Conservation (phyloP, 2,113 vertebrate genomes). For the Pogonocichla stellata region DNA sequence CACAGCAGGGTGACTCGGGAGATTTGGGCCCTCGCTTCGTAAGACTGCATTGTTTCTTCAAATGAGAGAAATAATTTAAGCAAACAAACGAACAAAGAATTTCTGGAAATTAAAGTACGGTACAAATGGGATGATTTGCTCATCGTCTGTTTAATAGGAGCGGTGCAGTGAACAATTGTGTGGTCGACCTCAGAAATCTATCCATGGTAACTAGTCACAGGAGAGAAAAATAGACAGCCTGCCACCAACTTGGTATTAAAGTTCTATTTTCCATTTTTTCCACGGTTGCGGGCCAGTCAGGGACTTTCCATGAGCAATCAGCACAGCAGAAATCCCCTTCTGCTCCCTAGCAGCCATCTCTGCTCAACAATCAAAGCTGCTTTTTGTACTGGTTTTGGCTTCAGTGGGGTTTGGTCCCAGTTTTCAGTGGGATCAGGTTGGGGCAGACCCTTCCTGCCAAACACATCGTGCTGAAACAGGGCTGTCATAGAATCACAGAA, state of each 20-base stretch:
- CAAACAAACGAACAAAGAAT: constrained; percentile 55
- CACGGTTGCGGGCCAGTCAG: not conserved
- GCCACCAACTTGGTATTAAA: constrained; percentile 44
- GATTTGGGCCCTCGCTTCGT: constrained; percentile 3
- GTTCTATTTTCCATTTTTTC: constrained; percentile 27
- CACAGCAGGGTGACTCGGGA: constrained; percentile 36
- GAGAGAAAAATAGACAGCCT: constrained; percentile 42
- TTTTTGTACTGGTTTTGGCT: not conserved
- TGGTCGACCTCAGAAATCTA: constrained; percentile 53
- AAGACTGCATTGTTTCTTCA: constrained; percentile 52
- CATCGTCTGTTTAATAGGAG: constrained; percentile 32
- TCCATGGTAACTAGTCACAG: constrained; percentile 58
- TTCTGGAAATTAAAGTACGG: constrained; percentile 55
- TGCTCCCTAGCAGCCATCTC: not conserved
- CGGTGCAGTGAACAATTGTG: constrained; percentile 26
- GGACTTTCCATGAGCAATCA: constrained; percentile 46
- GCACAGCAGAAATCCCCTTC: constrained; percentile 20
- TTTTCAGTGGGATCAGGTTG: not conserved
- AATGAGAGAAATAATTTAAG: constrained; percentile 63
- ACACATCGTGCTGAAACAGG: not conserved
- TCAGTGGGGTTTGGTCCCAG: not conserved
- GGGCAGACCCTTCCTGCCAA: not conserved
- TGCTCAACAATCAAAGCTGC: not conserved
- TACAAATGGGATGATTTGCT: constrained; percentile 25
- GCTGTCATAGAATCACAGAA: not conserved